Evolutionary conservation across 2,113 vertebrate species (phyloP), one percentile per base, ranked within the genome.

Genomic region (Neodon shergylaensis): DNA sequence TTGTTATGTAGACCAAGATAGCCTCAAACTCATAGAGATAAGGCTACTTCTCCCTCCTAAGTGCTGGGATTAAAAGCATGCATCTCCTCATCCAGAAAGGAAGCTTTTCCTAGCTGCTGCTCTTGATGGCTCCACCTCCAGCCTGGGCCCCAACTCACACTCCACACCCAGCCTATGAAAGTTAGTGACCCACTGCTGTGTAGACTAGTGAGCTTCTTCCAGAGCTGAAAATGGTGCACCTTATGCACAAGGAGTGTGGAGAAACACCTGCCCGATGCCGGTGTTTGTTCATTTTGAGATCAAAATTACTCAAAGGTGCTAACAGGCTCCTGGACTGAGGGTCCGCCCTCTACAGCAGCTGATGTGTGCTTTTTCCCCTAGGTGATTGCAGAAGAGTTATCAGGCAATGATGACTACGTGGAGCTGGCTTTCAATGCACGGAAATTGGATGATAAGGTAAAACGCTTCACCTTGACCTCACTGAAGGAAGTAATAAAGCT

Each of bases 371-470:
- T 96, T 96, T 96, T 96, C 83, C 83, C 97, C 96, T 95, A 99
- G 99, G 99, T 99, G 97, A 99, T 99, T 44, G 99, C 99, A 0
- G 99, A 99, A 98, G 99, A 99, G 95, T 97, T 99, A 97, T 99
- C 99, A 42, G 99, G 99, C 78, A 99, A 99, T 3, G 99, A 99
- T 0, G 99, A 99, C 98, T 99, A 99, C 14, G 99, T 99, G 83
- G 99, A 99, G 92, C 99, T 99, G 92, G 99, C 99, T 17, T 99
- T 99, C 98, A 99, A 99, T 7, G 99, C 99, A 85, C 98, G 99
- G 96, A 99, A 99, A 98, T 98, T 99, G 98, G 99, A 99, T 97
- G 99, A 99, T 98, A 99, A 99, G 99, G 99, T 99, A 98, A 98
- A 98, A 94, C 92, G 91, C 95, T 97, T 73, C 93, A 36, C 98